phyloP scores from a whole-genome alignment of 2,113 vertebrate species.

The Cichladusa arquata region DNA sequence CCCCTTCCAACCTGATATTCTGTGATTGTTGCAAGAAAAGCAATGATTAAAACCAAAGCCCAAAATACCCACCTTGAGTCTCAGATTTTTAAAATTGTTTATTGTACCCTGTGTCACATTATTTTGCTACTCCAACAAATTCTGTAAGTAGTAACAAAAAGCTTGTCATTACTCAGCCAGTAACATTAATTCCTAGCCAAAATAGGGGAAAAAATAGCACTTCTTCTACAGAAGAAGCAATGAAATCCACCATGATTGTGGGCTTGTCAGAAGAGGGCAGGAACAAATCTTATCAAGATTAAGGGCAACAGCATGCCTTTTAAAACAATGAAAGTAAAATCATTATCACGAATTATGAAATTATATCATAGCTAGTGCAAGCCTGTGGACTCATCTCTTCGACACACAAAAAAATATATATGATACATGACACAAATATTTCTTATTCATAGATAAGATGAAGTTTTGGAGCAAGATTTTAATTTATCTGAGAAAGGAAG shows the following conservation, averaged over 20 bases:
- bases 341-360: neutral
- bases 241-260: neutral
- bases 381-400: accelerated
- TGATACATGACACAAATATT: neutral
- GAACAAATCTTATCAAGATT: neutral
- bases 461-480: neutral
- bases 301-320: neutral
- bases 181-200: neutral
- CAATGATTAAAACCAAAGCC: neutral
- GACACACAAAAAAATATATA: accelerated
- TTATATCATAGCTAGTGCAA: neutral
- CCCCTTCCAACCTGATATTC: neutral
- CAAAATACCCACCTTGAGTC: neutral
- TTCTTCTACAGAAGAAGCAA: neutral
- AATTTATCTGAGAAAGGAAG: neutral
- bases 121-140: neutral
- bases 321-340: neutral
- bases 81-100: neutral
- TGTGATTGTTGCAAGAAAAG: neutral
- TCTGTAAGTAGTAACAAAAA: neutral
- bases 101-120: neutral
- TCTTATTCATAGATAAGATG: neutral
- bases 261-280: neutral
- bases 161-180: neutral
- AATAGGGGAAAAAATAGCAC: neutral